A percentile compares a stretch with the other conserved stretches of the same genome.
Evolutionary conservation across 2,113 vertebrate genomes (phyloP).

Genomic region (Maccullochella peelii): DNA sequence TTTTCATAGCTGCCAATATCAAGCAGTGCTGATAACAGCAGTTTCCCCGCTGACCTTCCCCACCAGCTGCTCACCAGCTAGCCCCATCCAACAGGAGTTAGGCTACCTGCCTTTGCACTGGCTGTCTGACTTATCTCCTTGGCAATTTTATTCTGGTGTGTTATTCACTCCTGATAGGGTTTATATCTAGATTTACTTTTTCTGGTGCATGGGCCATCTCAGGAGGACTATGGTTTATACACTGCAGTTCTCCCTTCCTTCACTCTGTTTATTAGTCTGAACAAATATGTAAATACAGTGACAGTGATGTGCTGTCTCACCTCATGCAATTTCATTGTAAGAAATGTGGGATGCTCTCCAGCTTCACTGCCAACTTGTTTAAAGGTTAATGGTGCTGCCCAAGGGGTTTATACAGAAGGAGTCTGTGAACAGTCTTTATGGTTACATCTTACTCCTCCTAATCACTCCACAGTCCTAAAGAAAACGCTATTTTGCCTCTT

Average conservation of each 20-base stretch:
- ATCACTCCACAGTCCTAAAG: conserved; percentile 37
- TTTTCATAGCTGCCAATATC: conserved; percentile 69
- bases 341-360: conserved; percentile 36
- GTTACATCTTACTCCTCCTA: conserved; percentile 51
- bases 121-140: conserved; percentile 45
- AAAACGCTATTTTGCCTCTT: conserved; percentile 33
- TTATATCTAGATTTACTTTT: conserved; percentile 63
- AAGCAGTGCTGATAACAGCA: conserved; percentile 74
- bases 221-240: conserved; percentile 63
- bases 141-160: conserved; percentile 45
- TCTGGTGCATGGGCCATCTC: conserved; percentile 66
- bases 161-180: conserved; percentile 52
- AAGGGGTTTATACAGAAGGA: conserved; percentile 34
- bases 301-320: conserved; percentile 41
- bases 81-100: conserved; percentile 42
- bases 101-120: conserved; percentile 36
- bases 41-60: conserved; percentile 80
- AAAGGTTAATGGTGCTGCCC: conserved; percentile 61
- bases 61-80: conserved; percentile 75
- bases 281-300: conserved; percentile 76
- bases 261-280: conserved; percentile 71
- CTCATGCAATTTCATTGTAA: conserved; percentile 44
- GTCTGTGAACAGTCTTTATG: conserved; percentile 43
- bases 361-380: conserved; percentile 44
- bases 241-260: conserved; percentile 42